Percentiles rank a stretch among this genome's conserved stretches.
These are phyloP conservation scores for Epinephelus cyanopodus DNA, from an alignment of 2,113 vertebrate species.

Conservation along the genomic window DNA sequence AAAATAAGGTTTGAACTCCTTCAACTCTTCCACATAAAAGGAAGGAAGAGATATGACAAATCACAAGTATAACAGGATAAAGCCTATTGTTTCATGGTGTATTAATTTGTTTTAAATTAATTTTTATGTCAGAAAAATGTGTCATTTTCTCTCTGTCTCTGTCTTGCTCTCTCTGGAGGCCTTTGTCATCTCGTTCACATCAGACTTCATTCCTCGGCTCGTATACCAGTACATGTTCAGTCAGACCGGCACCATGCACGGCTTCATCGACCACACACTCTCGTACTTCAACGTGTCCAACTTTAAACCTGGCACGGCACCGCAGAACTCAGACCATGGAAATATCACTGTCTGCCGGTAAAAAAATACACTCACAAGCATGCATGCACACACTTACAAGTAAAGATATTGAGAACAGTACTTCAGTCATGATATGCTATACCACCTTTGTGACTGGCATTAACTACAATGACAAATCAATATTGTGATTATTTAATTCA, in stretches of 20 bases:
- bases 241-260: conserved; percentile 92
- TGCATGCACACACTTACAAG: background rate
- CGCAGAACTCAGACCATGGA: conserved; percentile 82
- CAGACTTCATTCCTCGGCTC: conserved; percentile 96
- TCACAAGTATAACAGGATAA: background rate
- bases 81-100: background rate
- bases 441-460: background rate
- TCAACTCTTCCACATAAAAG: background rate
- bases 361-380: conserved; percentile 43
- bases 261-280: conserved; percentile 97
- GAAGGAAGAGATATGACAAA: background rate
- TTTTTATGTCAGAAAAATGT: background rate
- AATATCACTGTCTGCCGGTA: conserved; percentile 94
- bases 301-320: conserved; percentile 89
- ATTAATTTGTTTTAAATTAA: too few relatives aligned
- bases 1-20: background rate
- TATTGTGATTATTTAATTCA: background rate
- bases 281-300: conserved; percentile 97
- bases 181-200: conserved; percentile 97
- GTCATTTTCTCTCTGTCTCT: conserved; percentile 1
- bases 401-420: background rate
- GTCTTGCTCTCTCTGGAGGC: conserved; percentile 82
- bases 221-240: conserved; percentile 97
- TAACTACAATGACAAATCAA: too few relatives aligned
- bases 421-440: background rate